Conservation (phyloP, 1,140 invertebrate species). For the Microplitis mediator region DNA sequence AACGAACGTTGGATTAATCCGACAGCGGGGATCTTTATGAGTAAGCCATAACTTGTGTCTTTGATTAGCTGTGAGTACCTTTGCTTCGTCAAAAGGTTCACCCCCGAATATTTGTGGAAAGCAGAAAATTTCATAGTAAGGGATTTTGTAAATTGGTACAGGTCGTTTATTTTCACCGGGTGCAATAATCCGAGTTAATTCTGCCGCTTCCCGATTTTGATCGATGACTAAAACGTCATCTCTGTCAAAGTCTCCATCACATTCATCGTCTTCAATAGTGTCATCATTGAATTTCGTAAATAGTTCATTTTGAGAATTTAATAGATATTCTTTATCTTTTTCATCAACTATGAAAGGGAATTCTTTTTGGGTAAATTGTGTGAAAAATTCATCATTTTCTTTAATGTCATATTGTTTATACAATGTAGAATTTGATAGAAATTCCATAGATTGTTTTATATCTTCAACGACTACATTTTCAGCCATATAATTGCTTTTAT, state of each 20-base stretch:
- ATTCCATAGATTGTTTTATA: background rate
- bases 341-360: background rate
- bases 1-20: too few relatives aligned
- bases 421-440: background rate
- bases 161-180: constrained; percentile 7
- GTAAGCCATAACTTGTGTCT: too few relatives aligned
- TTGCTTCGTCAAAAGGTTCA: too few relatives aligned
- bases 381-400: background rate
- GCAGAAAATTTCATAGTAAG: constrained; percentile 2
- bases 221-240: too few relatives aligned
- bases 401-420: background rate
- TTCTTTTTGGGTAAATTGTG: background rate
- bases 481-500: too few relatives aligned
- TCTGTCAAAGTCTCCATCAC: too few relatives aligned
- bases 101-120: background rate
- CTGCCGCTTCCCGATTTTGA: too few relatives aligned
- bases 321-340: background rate
- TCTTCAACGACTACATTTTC: too few relatives aligned
- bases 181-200: too few relatives aligned
- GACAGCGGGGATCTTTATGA: too few relatives aligned
- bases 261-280: background rate
- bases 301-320: background rate
- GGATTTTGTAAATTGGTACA: background rate
- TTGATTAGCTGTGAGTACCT: too few relatives aligned
- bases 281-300: background rate